A percentile compares a stretch with the other conserved stretches of the same genome.
Conservation (phyloP, 35 echinoderm and acorn worm species). For the Apostichopus californicus region DNA sequence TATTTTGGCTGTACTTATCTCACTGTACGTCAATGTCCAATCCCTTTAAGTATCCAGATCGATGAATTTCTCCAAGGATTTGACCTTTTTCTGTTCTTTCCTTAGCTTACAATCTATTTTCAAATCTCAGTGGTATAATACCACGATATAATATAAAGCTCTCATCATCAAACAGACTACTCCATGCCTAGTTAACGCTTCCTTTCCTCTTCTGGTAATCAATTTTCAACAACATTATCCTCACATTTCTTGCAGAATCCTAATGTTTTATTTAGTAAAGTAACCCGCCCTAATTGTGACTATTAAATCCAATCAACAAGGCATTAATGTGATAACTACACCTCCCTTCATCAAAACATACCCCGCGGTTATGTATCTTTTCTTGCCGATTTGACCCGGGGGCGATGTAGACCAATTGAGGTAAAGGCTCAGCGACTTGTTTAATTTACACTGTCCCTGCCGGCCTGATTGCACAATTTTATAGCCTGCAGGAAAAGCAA, state of each 20-base stretch:
- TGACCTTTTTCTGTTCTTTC: too few species aligned
- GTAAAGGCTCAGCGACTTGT: slow-evolving; percentile 9
- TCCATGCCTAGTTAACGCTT: background rate
- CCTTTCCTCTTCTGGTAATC: background rate
- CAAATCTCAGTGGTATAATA: too few species aligned
- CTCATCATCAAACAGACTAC: too few species aligned
- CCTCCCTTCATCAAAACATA: background rate
- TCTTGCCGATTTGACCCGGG: background rate
- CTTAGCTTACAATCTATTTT: too few species aligned
- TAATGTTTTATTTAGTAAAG: slow-evolving; percentile 17
- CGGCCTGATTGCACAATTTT: slow-evolving; percentile 6
- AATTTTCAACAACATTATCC: background rate
- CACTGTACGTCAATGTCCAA: too few species aligned
- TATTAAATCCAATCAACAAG: slow-evolving; percentile 23
- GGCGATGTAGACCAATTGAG: background rate
- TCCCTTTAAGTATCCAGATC: too few species aligned
- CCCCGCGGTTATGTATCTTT: slow-evolving; percentile 10
- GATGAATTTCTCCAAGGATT: too few species aligned
- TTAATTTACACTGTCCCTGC: slow-evolving; percentile 36
- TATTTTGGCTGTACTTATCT: too few species aligned
- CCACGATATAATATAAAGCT: too few species aligned
- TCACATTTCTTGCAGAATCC: background rate
- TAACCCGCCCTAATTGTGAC: slow-evolving; percentile 30
- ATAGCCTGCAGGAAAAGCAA: background rate
- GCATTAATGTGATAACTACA: slow-evolving; percentile 30